phyloP scores from a whole-genome alignment of 2,113 vertebrate genomes.

The Ceyx melanurus region DNA sequence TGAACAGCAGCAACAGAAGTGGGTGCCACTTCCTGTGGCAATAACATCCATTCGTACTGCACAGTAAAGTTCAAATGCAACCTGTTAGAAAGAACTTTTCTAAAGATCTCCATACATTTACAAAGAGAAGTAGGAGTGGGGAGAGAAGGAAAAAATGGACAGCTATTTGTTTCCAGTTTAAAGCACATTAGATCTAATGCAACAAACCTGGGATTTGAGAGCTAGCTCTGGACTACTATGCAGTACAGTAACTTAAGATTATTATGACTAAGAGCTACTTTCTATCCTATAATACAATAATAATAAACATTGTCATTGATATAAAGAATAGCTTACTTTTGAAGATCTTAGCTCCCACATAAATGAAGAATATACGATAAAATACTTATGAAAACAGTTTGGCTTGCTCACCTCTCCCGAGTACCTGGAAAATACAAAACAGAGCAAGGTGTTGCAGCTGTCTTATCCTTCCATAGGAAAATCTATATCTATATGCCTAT shows the following conservation, averaged over 20 bases:
- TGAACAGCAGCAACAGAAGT: not conserved
- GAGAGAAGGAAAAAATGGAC: not conserved
- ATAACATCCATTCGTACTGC: not conserved
- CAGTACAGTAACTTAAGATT: not conserved
- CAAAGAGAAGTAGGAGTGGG: accelerated
- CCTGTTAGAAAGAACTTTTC: not conserved
- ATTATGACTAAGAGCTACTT: not conserved
- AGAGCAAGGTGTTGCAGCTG: not conserved
- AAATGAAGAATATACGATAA: not conserved
- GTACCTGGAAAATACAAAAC: not conserved
- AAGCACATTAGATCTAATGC: not conserved
- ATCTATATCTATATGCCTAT: not conserved
- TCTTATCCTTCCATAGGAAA: not conserved
- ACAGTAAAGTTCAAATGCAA: not conserved
- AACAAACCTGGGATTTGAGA: not conserved
- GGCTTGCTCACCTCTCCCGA: accelerated
- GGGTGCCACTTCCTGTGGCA: not conserved
- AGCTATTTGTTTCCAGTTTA: not conserved
- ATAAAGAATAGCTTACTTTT: not conserved
- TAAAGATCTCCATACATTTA: not conserved
- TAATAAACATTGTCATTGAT: not conserved
- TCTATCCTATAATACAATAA: not conserved
- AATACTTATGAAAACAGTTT: not conserved
- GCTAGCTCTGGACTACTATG: not conserved
- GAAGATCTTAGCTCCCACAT: not conserved